Percentiles rank a stretch among this genome's conserved stretches.
These are phyloP conservation scores for Drosophila melanica DNA, from an alignment of 1,140 invertebrate species.

Conservation along the genomic window DNA sequence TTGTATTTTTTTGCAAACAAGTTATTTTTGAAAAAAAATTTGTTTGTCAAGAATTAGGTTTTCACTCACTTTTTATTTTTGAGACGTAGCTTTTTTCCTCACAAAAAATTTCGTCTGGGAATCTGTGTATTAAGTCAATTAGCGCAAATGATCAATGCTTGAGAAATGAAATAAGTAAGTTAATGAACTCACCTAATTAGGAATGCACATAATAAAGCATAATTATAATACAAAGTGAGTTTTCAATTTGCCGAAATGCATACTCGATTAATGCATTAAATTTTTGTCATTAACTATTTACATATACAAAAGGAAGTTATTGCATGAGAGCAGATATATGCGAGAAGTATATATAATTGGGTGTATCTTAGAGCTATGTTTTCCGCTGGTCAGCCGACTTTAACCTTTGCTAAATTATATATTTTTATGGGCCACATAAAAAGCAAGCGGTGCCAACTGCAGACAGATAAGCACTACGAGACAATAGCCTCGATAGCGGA, in stretches of 20 bases:
- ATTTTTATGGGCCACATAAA: slow-evolving; percentile 34
- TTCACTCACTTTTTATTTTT: neutral
- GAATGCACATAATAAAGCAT: slow-evolving; percentile 1
- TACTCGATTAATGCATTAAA: slow-evolving; percentile 3
- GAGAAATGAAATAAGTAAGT: slow-evolving; percentile 16
- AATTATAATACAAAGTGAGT: slow-evolving; percentile 17
- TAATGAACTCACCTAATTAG: slow-evolving; percentile 27
- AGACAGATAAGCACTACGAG: slow-evolving; percentile 8
- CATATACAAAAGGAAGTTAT: neutral
- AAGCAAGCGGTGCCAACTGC: neutral
- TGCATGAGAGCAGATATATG: neutral
- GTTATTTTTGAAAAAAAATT: no score
- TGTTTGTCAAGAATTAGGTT: neutral
- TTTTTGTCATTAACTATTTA: neutral
- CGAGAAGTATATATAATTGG: neutral
- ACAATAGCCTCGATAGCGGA: slow-evolving; percentile 9
- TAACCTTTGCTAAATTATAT: slow-evolving; percentile 8
- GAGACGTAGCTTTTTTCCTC: neutral
- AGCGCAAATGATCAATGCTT: slow-evolving; percentile 5
- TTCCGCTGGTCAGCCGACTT: slow-evolving; percentile 7
- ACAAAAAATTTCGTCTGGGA: slow-evolving; percentile 1
- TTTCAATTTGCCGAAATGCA: slow-evolving; percentile 6
- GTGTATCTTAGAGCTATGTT: neutral
- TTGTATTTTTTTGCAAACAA: no score
- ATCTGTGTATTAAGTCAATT: slow-evolving; percentile 32